Base-by-base conservation (phyloP, 2,797 vertebrate genomes). In the Xiphorhynchus erythropygius region DNA sequence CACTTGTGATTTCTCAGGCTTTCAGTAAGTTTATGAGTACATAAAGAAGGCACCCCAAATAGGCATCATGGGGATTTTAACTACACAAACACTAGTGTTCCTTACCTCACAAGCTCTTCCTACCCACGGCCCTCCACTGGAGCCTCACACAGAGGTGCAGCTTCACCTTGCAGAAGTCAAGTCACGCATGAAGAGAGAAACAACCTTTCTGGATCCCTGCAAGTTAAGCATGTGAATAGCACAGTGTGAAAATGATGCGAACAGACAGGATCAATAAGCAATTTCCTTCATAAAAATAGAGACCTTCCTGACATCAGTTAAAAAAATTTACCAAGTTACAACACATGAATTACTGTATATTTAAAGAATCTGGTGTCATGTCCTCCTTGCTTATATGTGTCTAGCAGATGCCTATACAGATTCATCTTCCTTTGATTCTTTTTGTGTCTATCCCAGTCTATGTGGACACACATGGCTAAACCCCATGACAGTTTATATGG, bases 181-280 rank as follows among this genome's bases (percentile, higher is more conserved):
- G 55, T 42, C 13, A 3, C 0, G 0, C 13, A 1, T 84, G 62
- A 91, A 86, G 41, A 87, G 41, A 68, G 69, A 75, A 96, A 44
- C 3, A 87, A 46, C 11, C 13, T 71, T 92, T 93, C 81, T 57
- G 53, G 42, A 33, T 64, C 15, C 32, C 60, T 81, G 78, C 71
- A 91, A 79, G 49, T 91, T 83, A 89, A 74, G 35, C 41, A 60
- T 6, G 5, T 41, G 63, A 74, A 49, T 63, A 42, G 59, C 67
- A 44, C 23, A 21, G 47, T 53, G 59, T 84, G 77, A 84, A 75
- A 81, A 49, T 71, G 84, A 89, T 85, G 68, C 41, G 76, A 39
- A 74, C 18, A 78, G 92, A 85, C 63, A 84, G 78, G 69, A 93
- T 94, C 93, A 81, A 91, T 93, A 94, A 83, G 65, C 79, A 89